A percentile compares a stretch with the other conserved stretches of the same genome.
Conservation (phyloP, 2,113 vertebrate genomes). For the Petroica traversi region DNA sequence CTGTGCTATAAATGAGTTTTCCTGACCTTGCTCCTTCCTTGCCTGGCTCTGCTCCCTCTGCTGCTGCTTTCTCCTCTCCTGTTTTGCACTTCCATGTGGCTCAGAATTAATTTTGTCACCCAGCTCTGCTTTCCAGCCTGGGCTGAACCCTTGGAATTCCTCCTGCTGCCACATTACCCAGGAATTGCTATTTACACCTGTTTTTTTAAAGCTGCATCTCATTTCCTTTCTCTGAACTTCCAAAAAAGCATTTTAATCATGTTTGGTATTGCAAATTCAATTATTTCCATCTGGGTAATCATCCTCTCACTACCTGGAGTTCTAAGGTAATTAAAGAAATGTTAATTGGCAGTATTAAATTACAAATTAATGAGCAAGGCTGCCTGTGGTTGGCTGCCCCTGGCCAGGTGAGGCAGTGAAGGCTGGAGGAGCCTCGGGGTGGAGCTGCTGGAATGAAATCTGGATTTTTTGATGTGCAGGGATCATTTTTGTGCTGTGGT, state of each 20-base stretch:
- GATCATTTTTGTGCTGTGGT: neutral
- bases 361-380: neutral
- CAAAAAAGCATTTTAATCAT: neutral
- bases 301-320: neutral
- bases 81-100: fast-evolving
- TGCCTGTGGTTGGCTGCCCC: neutral
- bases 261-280: neutral
- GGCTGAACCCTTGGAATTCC: neutral
- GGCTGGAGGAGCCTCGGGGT: neutral
- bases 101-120: neutral
- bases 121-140: neutral
- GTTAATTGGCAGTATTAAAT: neutral
- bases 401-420: neutral
- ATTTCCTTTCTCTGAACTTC: neutral
- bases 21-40: neutral
- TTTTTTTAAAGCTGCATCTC: fast-evolving
- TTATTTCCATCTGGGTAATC: neutral
- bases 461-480: neutral
- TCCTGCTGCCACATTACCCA: neutral
- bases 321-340: neutral
- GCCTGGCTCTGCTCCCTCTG: neutral
- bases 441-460: neutral
- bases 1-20: neutral
- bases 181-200: fast-evolving
- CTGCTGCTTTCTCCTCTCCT: neutral